These are phyloP conservation scores for Pyrrhosoma nymphula DNA, from an alignment of 2,888 invertebrate species.

Conservation along the genomic window DNA sequence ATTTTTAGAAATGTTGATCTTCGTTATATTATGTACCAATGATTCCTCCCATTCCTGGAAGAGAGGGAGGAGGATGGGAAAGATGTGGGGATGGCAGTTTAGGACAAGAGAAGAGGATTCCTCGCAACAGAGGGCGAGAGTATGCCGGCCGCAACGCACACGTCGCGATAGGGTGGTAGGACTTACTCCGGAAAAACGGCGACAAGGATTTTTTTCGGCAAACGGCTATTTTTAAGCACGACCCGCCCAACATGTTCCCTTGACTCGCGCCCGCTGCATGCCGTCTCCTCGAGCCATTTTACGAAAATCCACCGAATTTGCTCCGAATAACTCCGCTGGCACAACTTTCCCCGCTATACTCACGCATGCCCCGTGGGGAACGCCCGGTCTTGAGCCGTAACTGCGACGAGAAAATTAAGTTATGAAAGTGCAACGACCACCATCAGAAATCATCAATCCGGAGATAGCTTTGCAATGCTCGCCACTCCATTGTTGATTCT, in stretches of 20 bases:
- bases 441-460: no score
- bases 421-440: no score
- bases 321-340: conserved; percentile 15
- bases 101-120: conserved; percentile 21
- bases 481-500: no score
- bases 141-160: not conserved
- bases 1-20: no score
- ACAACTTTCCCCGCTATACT: not conserved
- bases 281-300: conserved; percentile 37
- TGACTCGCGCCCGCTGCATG: not conserved
- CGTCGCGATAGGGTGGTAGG: not conserved
- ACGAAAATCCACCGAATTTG: conserved; percentile 21
- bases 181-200: conserved; percentile 62
- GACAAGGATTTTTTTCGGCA: conserved; percentile 52
- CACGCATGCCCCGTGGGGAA: not conserved
- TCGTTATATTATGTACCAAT: no score
- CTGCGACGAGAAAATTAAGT: not conserved
- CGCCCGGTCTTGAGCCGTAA: not conserved
- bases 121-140: conserved; percentile 56
- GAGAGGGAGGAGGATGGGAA: no score
- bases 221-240: conserved; percentile 59
- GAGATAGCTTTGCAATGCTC: no score
- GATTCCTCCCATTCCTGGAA: no score
- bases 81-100: no score
- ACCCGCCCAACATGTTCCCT: conserved; percentile 15